Conservation (phyloP, 2,797 vertebrate genomes). For the Rachycentron canadum region DNA sequence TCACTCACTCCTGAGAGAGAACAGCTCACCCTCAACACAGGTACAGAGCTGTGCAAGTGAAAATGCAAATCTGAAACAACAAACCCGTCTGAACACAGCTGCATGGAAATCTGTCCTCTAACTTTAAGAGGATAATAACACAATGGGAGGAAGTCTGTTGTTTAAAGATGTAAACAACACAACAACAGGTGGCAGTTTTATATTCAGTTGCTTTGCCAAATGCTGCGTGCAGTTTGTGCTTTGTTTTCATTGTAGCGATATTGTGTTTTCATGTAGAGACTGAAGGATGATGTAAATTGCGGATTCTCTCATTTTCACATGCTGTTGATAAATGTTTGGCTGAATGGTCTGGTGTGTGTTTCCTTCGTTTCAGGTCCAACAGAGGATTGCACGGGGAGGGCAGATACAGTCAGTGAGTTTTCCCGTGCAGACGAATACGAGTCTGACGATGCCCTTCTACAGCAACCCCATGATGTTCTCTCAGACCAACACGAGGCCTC, state of each 20-base stretch:
- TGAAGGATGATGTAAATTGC: not conserved
- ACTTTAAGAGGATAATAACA: constrained; percentile 3
- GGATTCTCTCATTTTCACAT: not conserved
- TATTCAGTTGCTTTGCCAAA: not conserved
- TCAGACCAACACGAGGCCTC: constrained; percentile 78
- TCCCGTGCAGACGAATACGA: constrained; percentile 83
- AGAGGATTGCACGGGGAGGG: constrained; percentile 75
- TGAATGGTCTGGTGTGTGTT: constrained; percentile 15
- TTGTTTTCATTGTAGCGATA: constrained; percentile 1
- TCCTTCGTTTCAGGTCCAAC: constrained; percentile 60
- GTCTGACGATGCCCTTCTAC: constrained; percentile 87
- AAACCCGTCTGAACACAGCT: not conserved
- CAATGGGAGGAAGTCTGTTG: constrained; percentile 19
- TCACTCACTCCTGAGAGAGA: constrained; percentile 81
- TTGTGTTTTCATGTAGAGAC: not conserved
- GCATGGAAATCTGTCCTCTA: not conserved
- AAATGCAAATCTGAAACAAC: not conserved
- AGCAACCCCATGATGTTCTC: constrained; percentile 89
- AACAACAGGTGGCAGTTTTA: not conserved
- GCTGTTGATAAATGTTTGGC: not conserved
- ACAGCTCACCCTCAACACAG: constrained; percentile 81
- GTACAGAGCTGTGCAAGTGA: constrained; percentile 73
- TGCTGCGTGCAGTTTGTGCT: not conserved
- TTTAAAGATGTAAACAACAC: constrained; percentile 10
- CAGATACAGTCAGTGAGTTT: constrained; percentile 79